These are phyloP conservation scores for Synodontis membranacea DNA, from an alignment of 2,113 vertebrate species.

Conservation along the genomic window DNA sequence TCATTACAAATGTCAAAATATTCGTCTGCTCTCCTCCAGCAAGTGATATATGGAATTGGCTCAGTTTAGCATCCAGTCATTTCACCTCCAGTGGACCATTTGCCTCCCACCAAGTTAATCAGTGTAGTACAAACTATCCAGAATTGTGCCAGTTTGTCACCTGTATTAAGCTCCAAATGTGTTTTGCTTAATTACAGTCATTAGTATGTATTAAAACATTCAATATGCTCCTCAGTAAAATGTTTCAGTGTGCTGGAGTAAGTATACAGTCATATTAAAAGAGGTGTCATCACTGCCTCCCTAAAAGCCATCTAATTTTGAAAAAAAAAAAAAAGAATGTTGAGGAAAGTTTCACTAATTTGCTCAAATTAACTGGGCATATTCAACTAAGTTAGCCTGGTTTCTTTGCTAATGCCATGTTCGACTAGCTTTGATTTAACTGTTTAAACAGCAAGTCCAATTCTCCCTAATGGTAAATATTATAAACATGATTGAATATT, in stretches of 20 bases:
- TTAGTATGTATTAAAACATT: background rate
- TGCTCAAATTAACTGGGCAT: background rate
- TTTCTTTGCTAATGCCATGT: too few relatives aligned
- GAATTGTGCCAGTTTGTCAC: background rate
- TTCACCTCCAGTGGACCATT: background rate
- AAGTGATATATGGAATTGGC: background rate
- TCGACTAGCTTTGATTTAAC: background rate
- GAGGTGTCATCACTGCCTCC: background rate
- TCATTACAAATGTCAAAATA: too few relatives aligned
- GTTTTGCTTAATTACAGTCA: background rate
- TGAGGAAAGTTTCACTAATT: background rate
- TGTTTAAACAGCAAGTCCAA: background rate
- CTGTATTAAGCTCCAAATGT: background rate
- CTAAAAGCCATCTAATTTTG: background rate
- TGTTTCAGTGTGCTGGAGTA: too few relatives aligned
- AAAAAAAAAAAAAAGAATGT: background rate
- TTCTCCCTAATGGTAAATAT: background rate
- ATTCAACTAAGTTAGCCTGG: background rate
- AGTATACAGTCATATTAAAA: background rate
- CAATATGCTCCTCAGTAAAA: background rate
- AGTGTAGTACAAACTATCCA: background rate
- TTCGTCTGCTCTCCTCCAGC: background rate
- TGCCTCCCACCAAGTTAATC: background rate
- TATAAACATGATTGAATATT: background rate
- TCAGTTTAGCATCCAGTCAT: background rate